Base-by-base conservation (phyloP, 2,113 vertebrate species). In the Amphiprion percula region DNA sequence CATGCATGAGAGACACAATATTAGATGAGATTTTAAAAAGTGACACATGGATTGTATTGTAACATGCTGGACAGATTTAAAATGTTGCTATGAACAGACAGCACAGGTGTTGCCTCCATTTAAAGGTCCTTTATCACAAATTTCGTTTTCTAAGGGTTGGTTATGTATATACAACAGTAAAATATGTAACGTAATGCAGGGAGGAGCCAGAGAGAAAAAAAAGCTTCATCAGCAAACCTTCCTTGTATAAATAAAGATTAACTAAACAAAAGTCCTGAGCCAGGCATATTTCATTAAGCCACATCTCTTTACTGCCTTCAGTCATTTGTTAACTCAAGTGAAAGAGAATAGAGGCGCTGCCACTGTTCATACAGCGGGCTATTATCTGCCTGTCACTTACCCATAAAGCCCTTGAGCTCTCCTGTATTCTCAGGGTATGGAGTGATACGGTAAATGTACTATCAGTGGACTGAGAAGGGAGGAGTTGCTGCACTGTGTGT, bases 191-290 rank as follows among this genome's bases (percentile, higher is more conserved):
- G 37, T 21, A 41, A 30, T 55, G n/a, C 23, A 30, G 69, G 72
- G 68, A 60, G 61, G 46, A 74, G 61, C 30, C 4, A 24, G 7
- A 47, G 24, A 30, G 60, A 49, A 47, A 33, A 3, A 54, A 55
- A 52, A 0, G 46, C 67, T 76, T 21, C 10, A 59, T 79, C 67
- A 59, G 53, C 53, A 79, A 78, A 67, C 23, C n/a, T 24, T 9
- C 9, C 1, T n/a, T 52, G 69, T 69, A 65, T 70, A 73, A 60
- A 78, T 46, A 68, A 79, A 79, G 80, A 83, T 83, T 73, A 85
- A n/a, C 10, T 2, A 12, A 53, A 84, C 37, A 82, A 73, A 79
- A 62, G 49, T 4, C 37, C 14, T 47, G 50, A 39, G 68, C 0
- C n/a, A 33, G 50, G 11, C 0, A 17, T 64, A 1, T 49, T 61